Conservation (phyloP, 2,113 vertebrate genomes). For the Procavia capensis region DNA sequence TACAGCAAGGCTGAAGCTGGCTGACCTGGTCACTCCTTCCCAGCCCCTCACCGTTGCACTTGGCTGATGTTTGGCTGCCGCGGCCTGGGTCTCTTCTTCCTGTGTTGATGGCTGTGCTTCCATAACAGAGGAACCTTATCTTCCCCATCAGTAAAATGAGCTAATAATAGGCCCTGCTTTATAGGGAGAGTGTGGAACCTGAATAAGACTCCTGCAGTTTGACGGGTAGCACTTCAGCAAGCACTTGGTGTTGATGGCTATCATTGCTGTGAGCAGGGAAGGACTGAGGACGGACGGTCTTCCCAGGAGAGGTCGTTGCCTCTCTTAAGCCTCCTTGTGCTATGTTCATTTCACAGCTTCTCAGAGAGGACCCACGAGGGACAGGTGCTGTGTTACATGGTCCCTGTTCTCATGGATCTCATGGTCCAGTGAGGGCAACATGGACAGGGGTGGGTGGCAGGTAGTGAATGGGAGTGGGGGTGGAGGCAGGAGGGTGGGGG, state of each 20-base stretch:
- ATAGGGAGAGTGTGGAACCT: too few species aligned
- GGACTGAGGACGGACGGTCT: too few species aligned
- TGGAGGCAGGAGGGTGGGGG: too few species aligned
- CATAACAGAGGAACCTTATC: background rate
- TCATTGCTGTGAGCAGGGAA: background rate
- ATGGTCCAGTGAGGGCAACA: accelerated
- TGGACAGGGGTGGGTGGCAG: too few species aligned
- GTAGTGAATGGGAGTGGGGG: too few species aligned
- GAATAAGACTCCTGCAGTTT: accelerated
- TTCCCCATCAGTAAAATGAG: background rate
- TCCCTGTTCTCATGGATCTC: background rate
- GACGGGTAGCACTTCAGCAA: background rate
- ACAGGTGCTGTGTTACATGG: accelerated
- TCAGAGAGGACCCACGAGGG: background rate
- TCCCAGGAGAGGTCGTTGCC: background rate
- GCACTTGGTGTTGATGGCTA: background rate
- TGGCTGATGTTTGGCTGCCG: background rate
- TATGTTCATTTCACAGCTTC: background rate
- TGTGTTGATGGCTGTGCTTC: background rate
- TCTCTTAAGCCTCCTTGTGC: background rate
- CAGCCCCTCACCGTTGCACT: too few species aligned
- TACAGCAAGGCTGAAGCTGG: accelerated
- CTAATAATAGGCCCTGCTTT: background rate
- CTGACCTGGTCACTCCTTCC: too few species aligned
- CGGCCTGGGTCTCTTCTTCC: too few species aligned